These are phyloP conservation scores for Chloroceryle inda DNA, from an alignment of 2,797 vertebrate genomes.

Conservation along the genomic window DNA sequence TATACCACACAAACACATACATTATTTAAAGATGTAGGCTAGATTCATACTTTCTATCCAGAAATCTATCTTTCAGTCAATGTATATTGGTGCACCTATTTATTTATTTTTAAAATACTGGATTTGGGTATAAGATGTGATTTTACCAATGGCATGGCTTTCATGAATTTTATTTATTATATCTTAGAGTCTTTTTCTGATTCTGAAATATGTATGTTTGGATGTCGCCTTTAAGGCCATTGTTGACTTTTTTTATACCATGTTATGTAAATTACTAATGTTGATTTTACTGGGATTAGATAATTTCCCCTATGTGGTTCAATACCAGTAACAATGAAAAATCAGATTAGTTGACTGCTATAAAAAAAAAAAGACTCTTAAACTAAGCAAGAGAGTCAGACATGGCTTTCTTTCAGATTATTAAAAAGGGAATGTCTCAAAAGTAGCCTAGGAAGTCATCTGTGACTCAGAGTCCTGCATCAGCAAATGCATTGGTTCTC, in stretches of 20 bases:
- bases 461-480: neutral
- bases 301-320: neutral
- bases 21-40: neutral
- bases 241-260: neutral
- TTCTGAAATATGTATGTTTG: neutral
- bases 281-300: neutral
- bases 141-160: neutral
- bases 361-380: neutral
- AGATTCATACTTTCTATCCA: neutral
- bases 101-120: neutral
- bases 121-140: neutral
- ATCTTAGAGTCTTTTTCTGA: neutral
- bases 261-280: neutral
- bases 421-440: neutral
- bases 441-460: neutral
- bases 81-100: rapidly evolving
- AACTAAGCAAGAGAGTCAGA: neutral
- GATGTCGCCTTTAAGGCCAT: neutral
- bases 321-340: neutral
- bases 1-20: neutral
- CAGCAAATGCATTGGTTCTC: neutral
- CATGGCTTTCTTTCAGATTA: neutral
- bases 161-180: neutral
- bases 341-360: neutral
- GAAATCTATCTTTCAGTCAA: neutral